Evolutionary conservation across 2,888 invertebrate species (phyloP), one percentile per base, ranked within the genome.

Genomic region (Drosophila imparisetae): DNA sequence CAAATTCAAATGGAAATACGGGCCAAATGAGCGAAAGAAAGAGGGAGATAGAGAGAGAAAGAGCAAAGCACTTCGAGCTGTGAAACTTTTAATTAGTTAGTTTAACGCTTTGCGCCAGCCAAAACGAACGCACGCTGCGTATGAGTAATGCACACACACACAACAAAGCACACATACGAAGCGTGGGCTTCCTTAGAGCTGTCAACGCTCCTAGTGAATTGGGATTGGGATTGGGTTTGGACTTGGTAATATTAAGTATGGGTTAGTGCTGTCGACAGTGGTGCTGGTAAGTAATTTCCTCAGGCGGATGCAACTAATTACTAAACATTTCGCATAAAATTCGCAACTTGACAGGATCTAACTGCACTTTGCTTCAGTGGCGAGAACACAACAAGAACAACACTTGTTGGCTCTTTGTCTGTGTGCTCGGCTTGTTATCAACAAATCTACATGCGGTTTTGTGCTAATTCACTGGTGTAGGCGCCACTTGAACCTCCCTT

Each of bases 281-380:
- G 64, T 58, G 34, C 57, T 67, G 78, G 49, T 85, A 86, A 86
- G 88, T 86, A 88, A 88, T 88, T 86, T 86, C 86, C 88, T 83
- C 82, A 72, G 82, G 77, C 88, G 86, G 83, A 86, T 87, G 83
- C 86, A 90, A 88, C 89, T 90, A 90, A 90, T 90, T 90, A 90
- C 81, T 83, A 87, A 89, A 90, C 81, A 89, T 90, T 90, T 89
- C 81, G 77, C 83, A 90, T 86, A 83, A 82, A 90, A 86, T 82
- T 89, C 72, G 52, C 78, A 83, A 85, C 83, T 86, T 90, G 85
- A 86, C 88, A 83, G 83, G 80, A 84, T 78, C 88, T 78, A 81
- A 75, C 80, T 88, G 86, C 85, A 80, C 61, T 60, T 71, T 67
- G 67, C 55, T 32, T 30, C 15, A 27, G 57, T 67, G 60, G 27